Evolutionary conservation across 2,797 vertebrate genomes (phyloP).

Genomic region (Eidolon dupreanum): DNA sequence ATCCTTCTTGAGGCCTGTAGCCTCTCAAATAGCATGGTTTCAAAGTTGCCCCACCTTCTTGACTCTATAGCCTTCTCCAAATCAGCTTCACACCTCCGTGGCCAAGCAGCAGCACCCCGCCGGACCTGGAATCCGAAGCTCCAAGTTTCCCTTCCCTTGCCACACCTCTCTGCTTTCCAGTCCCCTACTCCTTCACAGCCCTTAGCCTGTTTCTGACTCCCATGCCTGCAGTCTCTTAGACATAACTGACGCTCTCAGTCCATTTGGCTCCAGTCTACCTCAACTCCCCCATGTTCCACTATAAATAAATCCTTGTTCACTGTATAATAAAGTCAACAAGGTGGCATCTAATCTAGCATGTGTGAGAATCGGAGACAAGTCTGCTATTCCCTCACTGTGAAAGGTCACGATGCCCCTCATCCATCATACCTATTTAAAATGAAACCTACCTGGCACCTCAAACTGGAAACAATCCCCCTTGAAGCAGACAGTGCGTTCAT

Average conservation of each 20-base stretch:
- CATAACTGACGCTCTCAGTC: background rate
- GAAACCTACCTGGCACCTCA: background rate
- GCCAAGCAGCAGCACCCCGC: no score
- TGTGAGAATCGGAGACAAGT: background rate
- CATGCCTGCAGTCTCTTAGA: background rate
- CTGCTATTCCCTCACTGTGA: rapidly evolving
- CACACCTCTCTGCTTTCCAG: rapidly evolving
- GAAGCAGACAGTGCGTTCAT: rapidly evolving
- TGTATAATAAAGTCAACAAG: no score
- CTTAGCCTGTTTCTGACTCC: background rate
- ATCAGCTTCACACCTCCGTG: background rate
- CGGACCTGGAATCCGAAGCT: rapidly evolving
- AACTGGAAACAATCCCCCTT: background rate
- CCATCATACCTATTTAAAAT: no score
- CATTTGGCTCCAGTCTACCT: background rate
- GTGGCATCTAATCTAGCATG: background rate
- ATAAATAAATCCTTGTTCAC: background rate
- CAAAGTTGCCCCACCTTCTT: background rate
- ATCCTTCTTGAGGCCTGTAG: background rate
- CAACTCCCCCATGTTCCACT: background rate
- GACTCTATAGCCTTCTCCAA: background rate
- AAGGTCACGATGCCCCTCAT: background rate
- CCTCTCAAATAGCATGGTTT: background rate
- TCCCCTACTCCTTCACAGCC: background rate
- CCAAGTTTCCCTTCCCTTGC: rapidly evolving